Conservation (phyloP, 2,797 vertebrate genomes). For the Amblyraja radiata region DNA sequence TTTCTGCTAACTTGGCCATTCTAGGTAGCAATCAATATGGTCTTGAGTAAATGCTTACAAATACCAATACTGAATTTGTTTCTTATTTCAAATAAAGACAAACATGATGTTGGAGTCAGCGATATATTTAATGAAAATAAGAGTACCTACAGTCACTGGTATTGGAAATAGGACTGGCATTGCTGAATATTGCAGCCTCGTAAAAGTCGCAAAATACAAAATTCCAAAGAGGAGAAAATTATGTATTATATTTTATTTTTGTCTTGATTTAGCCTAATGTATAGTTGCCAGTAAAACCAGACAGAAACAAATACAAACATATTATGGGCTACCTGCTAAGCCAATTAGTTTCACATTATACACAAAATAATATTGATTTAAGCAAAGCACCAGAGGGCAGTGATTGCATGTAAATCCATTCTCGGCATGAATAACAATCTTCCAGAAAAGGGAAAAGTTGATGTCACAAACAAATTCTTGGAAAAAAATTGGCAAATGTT, state of each 20-base stretch:
- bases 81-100: background rate
- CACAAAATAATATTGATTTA: background rate
- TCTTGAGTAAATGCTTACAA: too few relatives aligned
- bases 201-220: background rate
- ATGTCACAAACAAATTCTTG: background rate
- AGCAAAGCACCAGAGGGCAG: constrained; percentile 10
- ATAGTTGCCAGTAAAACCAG: background rate
- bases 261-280: background rate
- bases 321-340: background rate
- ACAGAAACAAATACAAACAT: background rate
- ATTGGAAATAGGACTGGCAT: background rate
- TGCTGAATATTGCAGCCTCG: background rate
- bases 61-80: too few relatives aligned
- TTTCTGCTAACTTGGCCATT: too few relatives aligned
- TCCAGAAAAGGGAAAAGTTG: background rate
- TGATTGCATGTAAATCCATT: background rate
- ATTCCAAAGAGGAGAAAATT: background rate
- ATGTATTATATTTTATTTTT: background rate
- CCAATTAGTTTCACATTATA: background rate
- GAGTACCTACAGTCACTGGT: background rate
- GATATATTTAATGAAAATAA: background rate
- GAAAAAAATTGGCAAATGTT: background rate
- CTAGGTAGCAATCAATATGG: too few relatives aligned
- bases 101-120: background rate
- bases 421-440: background rate